These are phyloP conservation scores for Xyliphius kryptos DNA, from an alignment of 2,113 vertebrate species.

Conservation along the genomic window DNA sequence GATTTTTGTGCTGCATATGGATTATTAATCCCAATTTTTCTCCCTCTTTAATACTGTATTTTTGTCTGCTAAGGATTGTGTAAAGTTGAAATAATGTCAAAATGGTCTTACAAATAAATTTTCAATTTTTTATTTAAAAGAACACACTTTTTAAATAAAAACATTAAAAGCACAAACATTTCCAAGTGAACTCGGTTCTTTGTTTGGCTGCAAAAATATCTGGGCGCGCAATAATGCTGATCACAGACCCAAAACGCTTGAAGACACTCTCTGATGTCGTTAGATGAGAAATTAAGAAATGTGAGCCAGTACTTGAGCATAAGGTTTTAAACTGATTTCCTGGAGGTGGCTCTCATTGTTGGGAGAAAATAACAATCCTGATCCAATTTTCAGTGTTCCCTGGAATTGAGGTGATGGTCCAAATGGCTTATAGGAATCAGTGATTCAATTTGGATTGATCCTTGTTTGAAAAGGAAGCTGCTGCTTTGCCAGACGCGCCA, in stretches of 20 bases:
- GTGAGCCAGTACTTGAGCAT: constrained; percentile 63
- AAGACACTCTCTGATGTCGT: constrained; percentile 62
- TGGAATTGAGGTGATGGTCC: constrained; percentile 79
- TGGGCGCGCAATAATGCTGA: constrained; percentile 59
- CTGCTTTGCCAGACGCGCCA: constrained; percentile 77
- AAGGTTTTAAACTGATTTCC: constrained; percentile 80
- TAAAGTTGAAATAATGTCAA: too few species aligned
- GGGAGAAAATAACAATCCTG: constrained; percentile 62
- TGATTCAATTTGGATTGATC: constrained; percentile 90
- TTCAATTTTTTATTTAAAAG: too few species aligned
- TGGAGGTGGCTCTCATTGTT: constrained; percentile 61
- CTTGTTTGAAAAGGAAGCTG: constrained; percentile 73
- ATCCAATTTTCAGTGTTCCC: constrained; percentile 86
- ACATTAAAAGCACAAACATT: too few species aligned
- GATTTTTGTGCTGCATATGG: too few species aligned
- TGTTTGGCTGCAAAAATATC: constrained; percentile 53
- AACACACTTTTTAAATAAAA: too few species aligned
- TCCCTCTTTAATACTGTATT: too few species aligned
- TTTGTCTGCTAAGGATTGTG: too few species aligned
- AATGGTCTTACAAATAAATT: too few species aligned
- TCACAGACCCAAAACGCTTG: constrained; percentile 55
- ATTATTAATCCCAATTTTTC: too few species aligned
- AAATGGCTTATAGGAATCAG: constrained; percentile 85
- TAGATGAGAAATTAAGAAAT: constrained; percentile 68
- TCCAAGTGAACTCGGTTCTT: background rate